Conservation (phyloP, 2,113 vertebrate species). For the Cryptomyrus ogoouensis region DNA sequence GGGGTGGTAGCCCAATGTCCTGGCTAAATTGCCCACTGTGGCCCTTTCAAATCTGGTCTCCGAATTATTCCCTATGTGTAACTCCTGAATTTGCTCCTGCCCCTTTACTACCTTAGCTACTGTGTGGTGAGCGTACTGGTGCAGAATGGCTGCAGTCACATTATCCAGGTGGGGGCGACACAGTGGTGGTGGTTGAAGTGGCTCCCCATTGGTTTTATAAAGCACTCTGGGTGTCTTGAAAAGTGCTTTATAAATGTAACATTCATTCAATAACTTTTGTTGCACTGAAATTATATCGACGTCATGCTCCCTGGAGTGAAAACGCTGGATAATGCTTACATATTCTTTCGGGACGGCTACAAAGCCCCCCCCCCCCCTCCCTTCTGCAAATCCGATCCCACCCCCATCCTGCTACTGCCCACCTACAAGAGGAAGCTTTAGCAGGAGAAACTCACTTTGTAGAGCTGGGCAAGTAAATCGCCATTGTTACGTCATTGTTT, state of each 20-base stretch:
- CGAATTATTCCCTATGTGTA: too few species aligned
- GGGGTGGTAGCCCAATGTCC: neutral
- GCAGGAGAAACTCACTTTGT: neutral
- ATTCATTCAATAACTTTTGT: neutral
- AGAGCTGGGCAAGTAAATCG: conserved; percentile 17
- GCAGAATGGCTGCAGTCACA: too few species aligned
- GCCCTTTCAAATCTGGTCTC: too few species aligned
- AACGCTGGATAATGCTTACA: conserved; percentile 1
- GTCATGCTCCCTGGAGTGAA: neutral
- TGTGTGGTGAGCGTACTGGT: too few species aligned
- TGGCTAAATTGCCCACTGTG: neutral
- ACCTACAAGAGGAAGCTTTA: conserved; percentile 22
- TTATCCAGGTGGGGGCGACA: neutral
- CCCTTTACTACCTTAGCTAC: too few species aligned
- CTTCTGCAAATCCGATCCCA: conserved; percentile 22
- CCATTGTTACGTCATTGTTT: neutral
- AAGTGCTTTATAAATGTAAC: neutral
- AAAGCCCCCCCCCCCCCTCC: neutral
- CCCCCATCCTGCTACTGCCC: conserved; percentile 14
- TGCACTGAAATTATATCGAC: neutral
- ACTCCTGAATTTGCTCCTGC: too few species aligned
- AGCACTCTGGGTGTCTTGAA: neutral
- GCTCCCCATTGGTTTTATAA: neutral
- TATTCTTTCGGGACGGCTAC: neutral
- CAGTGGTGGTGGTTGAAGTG: neutral